Evolutionary conservation across 2,888 invertebrate genomes (phyloP).

Genomic region (Teleogryllus oceanicus): DNA sequence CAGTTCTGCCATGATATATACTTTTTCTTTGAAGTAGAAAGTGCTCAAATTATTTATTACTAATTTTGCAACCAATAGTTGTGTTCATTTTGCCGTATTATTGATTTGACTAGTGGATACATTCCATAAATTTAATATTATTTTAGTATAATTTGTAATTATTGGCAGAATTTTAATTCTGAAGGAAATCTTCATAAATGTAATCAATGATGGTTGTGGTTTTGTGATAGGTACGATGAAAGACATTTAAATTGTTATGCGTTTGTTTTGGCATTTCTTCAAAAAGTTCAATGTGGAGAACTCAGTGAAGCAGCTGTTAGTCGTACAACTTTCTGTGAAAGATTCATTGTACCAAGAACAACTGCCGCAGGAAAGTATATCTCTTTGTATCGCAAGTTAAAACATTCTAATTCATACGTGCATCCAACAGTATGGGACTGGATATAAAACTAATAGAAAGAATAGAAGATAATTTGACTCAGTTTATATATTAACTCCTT

Average conservation of each 20-base stretch:
- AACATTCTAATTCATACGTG: constrained; percentile 53
- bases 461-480: too few species aligned
- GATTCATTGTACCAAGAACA: constrained; percentile 76
- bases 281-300: constrained; percentile 66
- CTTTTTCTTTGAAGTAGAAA: too few species aligned
- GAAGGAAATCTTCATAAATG: neutral
- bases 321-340: constrained; percentile 71
- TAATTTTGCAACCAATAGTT: too few species aligned
- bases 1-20: too few species aligned
- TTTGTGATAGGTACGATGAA: constrained; percentile 62
- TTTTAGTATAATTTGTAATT: too few species aligned
- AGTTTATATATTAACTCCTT: too few species aligned
- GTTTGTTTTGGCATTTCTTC: constrained; percentile 77
- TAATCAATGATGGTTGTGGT: constrained; percentile 18
- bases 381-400: constrained; percentile 71
- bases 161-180: too few species aligned
- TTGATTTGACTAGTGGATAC: too few species aligned
- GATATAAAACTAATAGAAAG: too few species aligned
- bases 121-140: too few species aligned
- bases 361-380: constrained; percentile 82
- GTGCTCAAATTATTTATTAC: too few species aligned
- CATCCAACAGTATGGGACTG: neutral
- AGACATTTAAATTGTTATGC: constrained; percentile 79
- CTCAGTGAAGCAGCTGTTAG: constrained; percentile 65
- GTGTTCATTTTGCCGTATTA: too few species aligned